Conservation (phyloP, 1,140 invertebrate species). For the Macrostomum lignano region DNA sequence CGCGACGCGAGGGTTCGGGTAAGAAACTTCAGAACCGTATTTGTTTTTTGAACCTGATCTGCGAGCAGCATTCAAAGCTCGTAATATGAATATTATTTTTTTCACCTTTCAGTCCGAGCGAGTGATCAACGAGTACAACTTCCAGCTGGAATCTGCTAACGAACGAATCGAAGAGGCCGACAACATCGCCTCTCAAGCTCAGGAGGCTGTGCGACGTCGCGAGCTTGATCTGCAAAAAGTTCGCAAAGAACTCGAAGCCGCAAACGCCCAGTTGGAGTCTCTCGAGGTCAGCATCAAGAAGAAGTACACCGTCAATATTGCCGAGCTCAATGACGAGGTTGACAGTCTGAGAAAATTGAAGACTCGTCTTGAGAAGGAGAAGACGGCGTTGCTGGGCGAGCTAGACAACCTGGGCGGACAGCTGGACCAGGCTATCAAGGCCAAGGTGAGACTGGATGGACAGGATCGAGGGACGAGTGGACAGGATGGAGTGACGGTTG, state of each 20-base stretch:
- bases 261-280: slow-evolving; percentile 16
- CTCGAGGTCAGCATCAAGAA: slow-evolving; percentile 18
- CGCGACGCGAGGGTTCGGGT: slow-evolving; percentile 23
- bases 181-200: no score
- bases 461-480: background rate
- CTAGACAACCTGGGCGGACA: slow-evolving; percentile 18
- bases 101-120: no score
- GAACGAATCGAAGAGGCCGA: no score
- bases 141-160: no score
- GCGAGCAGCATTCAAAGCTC: slow-evolving; percentile 7
- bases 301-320: slow-evolving; percentile 19
- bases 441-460: slow-evolving; percentile 10
- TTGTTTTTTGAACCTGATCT: background rate
- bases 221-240: slow-evolving; percentile 21
- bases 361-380: slow-evolving; percentile 24
- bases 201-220: slow-evolving; percentile 16
- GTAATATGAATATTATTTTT: no score
- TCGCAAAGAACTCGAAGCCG: slow-evolving; percentile 22
- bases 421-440: slow-evolving; percentile 19
- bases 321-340: slow-evolving; percentile 23
- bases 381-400: slow-evolving; percentile 20
- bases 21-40: slow-evolving; percentile 8
- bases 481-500: no score
- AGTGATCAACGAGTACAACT: no score
- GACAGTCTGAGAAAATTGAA: slow-evolving; percentile 20